phyloP scores from a whole-genome alignment of 2,113 vertebrate genomes.

The Eptesicus fuscus region DNA sequence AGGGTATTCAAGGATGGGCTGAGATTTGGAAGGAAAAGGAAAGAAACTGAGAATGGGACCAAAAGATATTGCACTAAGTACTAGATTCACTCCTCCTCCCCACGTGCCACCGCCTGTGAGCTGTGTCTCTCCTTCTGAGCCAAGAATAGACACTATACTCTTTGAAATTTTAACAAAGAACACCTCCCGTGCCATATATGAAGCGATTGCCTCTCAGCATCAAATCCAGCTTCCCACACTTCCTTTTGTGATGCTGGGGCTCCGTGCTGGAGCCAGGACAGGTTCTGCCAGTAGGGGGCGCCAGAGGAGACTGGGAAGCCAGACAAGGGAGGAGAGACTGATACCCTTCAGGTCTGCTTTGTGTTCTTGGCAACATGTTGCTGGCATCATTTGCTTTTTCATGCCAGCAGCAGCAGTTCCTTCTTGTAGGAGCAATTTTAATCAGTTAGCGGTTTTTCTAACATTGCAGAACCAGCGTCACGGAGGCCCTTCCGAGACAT shows the following conservation, averaged over 20 bases:
- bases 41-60: neutral
- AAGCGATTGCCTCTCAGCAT: neutral
- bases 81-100: neutral
- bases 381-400: neutral
- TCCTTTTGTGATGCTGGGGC: neutral
- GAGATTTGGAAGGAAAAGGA: neutral
- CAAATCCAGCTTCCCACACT: neutral
- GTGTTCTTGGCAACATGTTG: neutral
- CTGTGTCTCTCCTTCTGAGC: neutral
- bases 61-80: neutral
- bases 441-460: neutral
- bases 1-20: slow-evolving; percentile 19
- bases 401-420: neutral
- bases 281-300: neutral
- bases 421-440: neutral
- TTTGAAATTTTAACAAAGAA: neutral
- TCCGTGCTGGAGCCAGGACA: neutral
- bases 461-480: neutral
- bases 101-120: no score
- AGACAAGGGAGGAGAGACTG: no score
- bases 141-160: neutral
- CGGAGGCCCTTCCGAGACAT: neutral
- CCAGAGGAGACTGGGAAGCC: neutral
- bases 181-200: neutral
- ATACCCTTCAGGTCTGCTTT: neutral